Base-by-base conservation (phyloP, 2,797 vertebrate genomes). In the Pachyuromys duprasi region DNA sequence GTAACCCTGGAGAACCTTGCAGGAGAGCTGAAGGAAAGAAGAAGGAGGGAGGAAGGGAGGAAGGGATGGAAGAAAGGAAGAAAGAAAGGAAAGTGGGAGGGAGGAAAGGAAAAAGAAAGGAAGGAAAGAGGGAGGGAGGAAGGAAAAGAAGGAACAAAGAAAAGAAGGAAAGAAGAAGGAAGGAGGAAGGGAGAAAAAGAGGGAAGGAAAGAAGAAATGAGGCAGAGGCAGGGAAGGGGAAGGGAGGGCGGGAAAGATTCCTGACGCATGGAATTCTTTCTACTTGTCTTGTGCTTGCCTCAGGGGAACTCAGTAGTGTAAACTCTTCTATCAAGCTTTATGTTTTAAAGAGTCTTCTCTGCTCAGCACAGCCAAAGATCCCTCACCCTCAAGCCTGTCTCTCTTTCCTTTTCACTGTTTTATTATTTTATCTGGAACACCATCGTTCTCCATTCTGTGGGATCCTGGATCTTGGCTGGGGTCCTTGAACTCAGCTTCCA, bases 1-100 rank as follows among this genome's bases (percentile, higher is more conserved):
- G 15, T 42, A 70, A 78, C 45, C 82, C 86, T 76, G 80, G 17
- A 78, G 49, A 93, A 67, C 60, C 80, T 95, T 91, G 45, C 26
- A 83, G 70, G 95, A 87, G 36, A 92, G 20, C 20, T 62, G 65
- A 36, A 15, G 11, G 11, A 31, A 45, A 24, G 13, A 13, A 31
- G 78, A 86, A 33, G 26, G 26, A 86, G 28, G 14, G 67, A 62
- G 53, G 31, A 24, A 33, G 26, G 22, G 53, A 33, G 75, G 26
- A 15, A 79, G 18, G 31, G 15, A 9, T 4, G 31, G 5, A 3
- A 17, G 31, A 67, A 33, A 31, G 18, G 9, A 26, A 14, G 12
- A 1, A 2, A 26, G 36, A 36, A 55, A 74, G 12, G 36, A 33
- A n/a, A 13, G 14, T 26, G 26, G 20, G 28, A 22, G 1, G 3